These are phyloP conservation scores for Podocnemis expansa DNA, from an alignment of 2,113 vertebrate genomes.

Conservation along the genomic window DNA sequence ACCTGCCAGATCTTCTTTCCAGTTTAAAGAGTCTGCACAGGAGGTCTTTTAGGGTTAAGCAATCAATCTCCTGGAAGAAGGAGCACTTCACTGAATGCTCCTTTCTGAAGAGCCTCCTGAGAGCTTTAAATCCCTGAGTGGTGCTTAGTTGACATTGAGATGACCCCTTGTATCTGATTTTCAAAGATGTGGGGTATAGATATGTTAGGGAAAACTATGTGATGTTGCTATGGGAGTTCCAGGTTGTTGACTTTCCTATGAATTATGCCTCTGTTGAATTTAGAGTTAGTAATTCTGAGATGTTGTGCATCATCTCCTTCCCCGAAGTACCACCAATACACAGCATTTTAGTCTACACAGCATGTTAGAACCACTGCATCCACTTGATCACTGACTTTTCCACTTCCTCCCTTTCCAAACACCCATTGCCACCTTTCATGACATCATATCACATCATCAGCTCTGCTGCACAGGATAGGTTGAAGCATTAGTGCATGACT, in stretches of 20 bases:
- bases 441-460: not conserved
- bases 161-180: not conserved
- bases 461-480: not conserved
- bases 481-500: not conserved
- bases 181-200: not conserved
- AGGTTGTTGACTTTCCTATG: not conserved
- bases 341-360: not conserved
- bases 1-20: constrained; percentile 39
- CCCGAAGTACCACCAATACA: not conserved
- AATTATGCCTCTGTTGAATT: not conserved
- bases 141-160: not conserved
- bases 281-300: not conserved
- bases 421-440: not conserved
- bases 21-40: constrained; percentile 6
- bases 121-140: not conserved
- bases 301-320: not conserved
- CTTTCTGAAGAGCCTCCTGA: constrained; percentile 23
- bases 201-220: not conserved
- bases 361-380: not conserved
- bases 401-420: not conserved
- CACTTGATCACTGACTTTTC: not conserved
- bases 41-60: not conserved
- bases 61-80: constrained; percentile 3
- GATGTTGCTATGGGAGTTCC: not conserved
- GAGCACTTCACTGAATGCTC: not conserved